Conservation (phyloP, 2,888 invertebrate species). For the Brachypterus glaber region DNA sequence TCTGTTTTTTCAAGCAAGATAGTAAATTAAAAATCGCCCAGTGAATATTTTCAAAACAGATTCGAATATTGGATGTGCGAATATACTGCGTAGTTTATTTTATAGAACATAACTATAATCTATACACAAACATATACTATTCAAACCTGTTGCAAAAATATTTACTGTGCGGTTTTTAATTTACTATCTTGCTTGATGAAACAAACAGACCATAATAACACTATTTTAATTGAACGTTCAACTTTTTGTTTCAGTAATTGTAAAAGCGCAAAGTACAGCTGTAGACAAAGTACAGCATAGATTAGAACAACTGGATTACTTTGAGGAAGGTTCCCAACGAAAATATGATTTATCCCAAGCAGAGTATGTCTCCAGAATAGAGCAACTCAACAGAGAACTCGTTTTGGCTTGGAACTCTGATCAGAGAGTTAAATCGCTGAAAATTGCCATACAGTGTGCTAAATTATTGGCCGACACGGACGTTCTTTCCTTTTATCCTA, state of each 20-base stretch:
- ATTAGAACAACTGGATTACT: constrained; percentile 87
- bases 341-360: constrained; percentile 80
- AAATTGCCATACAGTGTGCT: constrained; percentile 95
- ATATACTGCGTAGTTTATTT: too few species aligned
- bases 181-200: too few species aligned
- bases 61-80: too few species aligned
- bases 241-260: constrained; percentile 50
- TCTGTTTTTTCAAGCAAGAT: too few species aligned
- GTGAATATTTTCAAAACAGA: too few species aligned
- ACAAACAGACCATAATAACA: too few species aligned
- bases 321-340: constrained; percentile 80
- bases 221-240: neutral
- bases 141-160: too few species aligned
- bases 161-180: too few species aligned
- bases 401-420: constrained; percentile 89
- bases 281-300: constrained; percentile 84
- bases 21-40: too few species aligned
- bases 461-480: constrained; percentile 83
- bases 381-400: constrained; percentile 84
- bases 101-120: too few species aligned
- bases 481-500: constrained; percentile 92
- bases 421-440: constrained; percentile 88
- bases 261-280: constrained; percentile 70
- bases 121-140: too few species aligned
- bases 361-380: constrained; percentile 71